Base-by-base conservation (phyloP, 2,797 vertebrate genomes). In the Toxotes lorentzi region DNA sequence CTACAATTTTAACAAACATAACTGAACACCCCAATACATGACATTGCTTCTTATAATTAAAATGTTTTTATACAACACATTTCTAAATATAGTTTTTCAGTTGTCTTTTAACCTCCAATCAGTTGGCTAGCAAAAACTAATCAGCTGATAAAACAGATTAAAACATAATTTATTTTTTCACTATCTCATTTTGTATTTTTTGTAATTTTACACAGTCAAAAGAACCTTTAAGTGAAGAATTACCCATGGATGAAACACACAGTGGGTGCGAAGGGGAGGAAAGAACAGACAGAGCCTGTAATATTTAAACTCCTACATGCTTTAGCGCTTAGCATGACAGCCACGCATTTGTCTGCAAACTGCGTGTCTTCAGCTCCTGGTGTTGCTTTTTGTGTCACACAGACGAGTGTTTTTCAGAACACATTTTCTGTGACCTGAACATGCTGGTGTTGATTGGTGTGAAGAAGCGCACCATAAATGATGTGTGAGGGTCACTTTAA, bases 311-410 rank as follows among this genome's bases (percentile, higher is more conserved):
- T 79, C 74, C 50, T 69, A 83, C 86, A 81, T 65, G 66, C 66
- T 80, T 85, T 64, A 74, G 53, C 60, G 24, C 75, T 81, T 75
- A 71, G 82, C 70, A 70, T 57, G 78, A 79, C 73, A 84, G 77
- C 66, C 35, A 34, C 4, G 1, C 7, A 8, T 77, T 70, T 68
- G 59, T 74, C 58, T 35, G 61, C 24, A 61, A 50, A 50, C 40
- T 40, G 24, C 27, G 1, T 59, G 67, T 66, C 51, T 60, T 24
- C 57, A 21, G 64, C 69, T 69, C 21, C 32, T 27, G 17, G 2
- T 32, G 64, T 60, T 48, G 40, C 53, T 71, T 43, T 61, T 35
- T 27, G 32, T 3, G 0, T 40, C 51, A 32, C 45, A 70, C 23
- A 2, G 57, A 8, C 7, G 24, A 56, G 32, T 1, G 2, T 59